Conservation (phyloP, 2,797 vertebrate genomes). For the Benthosema pterotum region DNA sequence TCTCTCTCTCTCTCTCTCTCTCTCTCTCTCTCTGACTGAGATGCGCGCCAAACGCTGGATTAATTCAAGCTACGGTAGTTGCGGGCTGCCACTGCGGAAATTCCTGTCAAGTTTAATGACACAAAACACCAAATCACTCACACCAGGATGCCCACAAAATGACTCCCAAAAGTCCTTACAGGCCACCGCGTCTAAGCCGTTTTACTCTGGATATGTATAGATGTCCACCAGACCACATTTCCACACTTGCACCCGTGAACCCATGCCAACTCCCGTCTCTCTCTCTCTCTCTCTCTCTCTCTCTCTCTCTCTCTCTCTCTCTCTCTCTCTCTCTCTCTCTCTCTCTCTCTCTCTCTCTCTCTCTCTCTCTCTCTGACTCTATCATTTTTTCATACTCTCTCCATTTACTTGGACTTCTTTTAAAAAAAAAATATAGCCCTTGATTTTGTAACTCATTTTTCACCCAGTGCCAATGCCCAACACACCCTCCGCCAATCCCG, state of each 20-base stretch:
- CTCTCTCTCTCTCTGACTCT: slow-evolving; percentile 2
- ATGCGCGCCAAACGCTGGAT: slow-evolving; percentile 34
- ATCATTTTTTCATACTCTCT: background rate
- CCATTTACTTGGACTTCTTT: background rate
- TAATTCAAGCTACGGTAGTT: slow-evolving; percentile 29
- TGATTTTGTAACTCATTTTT: no score
- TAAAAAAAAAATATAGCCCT: no score
- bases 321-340: background rate
- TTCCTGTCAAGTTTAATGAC: slow-evolving; percentile 54
- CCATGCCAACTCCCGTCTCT: background rate
- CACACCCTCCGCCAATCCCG: no score
- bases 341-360: background rate
- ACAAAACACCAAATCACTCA: slow-evolving; percentile 35
- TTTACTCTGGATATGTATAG: slow-evolving; percentile 12
- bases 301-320: background rate
- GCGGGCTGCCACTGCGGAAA: slow-evolving; percentile 42
- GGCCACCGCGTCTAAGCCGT: slow-evolving; percentile 19
- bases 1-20: slow-evolving; percentile 28
- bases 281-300: background rate
- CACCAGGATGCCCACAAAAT: slow-evolving; percentile 20
- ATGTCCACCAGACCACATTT: slow-evolving; percentile 7
- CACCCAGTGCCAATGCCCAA: no score
- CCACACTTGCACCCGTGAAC: no score
- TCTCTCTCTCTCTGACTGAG: slow-evolving; percentile 46
- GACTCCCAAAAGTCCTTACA: slow-evolving; percentile 16